Evolutionary conservation across 2,797 vertebrate genomes (phyloP).

Genomic region (Varecia variegata): DNA sequence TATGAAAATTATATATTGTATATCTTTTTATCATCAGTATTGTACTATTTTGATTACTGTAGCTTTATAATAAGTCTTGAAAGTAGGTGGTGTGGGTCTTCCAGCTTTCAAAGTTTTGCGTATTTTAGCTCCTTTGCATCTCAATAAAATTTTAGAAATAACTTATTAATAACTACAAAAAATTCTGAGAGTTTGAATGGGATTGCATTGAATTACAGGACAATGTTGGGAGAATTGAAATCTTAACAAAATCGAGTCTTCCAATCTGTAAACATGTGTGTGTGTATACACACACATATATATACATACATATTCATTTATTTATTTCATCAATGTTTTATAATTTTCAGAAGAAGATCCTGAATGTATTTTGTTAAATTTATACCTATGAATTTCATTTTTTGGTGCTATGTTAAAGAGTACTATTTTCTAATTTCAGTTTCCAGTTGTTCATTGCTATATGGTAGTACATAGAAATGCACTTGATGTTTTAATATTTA

Average conservation of each 20-base stretch:
- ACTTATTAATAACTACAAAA: neutral
- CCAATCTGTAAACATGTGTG: neutral
- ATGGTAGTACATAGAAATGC: neutral
- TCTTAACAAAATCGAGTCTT: neutral
- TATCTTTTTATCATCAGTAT: neutral
- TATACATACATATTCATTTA: neutral
- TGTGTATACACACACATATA: too few relatives aligned
- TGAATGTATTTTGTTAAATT: neutral
- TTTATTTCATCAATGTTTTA: neutral
- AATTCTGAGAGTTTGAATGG: neutral
- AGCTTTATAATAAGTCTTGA: neutral
- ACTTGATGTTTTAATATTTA: neutral
- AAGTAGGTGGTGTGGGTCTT: neutral
- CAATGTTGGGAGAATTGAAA: neutral
- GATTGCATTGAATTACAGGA: neutral
- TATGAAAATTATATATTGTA: neutral
- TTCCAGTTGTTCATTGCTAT: neutral
- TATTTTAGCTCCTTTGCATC: neutral
- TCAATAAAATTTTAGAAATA: neutral
- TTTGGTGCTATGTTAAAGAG: neutral
- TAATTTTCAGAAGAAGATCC: neutral
- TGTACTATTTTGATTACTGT: conserved; percentile 34
- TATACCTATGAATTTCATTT: neutral
- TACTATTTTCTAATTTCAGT: neutral
- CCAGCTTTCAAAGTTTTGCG: neutral